Conservation (phyloP, 2,888 invertebrate genomes). For the Hyalella azteca region DNA sequence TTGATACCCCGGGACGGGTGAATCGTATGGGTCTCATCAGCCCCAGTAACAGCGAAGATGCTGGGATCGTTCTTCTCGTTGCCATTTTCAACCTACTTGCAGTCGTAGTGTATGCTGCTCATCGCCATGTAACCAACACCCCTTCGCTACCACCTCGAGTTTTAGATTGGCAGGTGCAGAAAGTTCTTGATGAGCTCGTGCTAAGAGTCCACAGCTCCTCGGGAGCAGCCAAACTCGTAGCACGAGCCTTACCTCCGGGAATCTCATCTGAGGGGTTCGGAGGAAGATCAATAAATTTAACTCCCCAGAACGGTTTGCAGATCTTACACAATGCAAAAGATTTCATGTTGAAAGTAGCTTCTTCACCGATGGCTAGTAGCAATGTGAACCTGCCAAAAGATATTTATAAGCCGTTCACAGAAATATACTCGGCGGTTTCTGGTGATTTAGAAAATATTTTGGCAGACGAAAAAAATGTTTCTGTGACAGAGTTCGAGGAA, state of each 20-base stretch:
- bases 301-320: neutral
- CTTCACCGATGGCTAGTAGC: neutral
- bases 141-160: slow-evolving; percentile 42
- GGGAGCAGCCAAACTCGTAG: slow-evolving; percentile 47
- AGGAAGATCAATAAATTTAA: neutral
- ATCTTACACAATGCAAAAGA: neutral
- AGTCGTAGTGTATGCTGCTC: slow-evolving; percentile 52
- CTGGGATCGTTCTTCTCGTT: slow-evolving; percentile 52
- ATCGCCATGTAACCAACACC: slow-evolving; percentile 39
- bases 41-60: slow-evolving; percentile 40
- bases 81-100: slow-evolving; percentile 56
- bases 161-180: slow-evolving; percentile 56
- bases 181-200: slow-evolving; percentile 57
- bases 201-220: slow-evolving; percentile 56
- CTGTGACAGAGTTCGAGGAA: neutral
- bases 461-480: neutral
- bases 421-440: neutral
- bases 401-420: slow-evolving; percentile 24
- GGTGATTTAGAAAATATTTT: neutral
- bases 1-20: neutral
- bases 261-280: neutral
- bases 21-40: neutral
- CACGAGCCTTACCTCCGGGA: slow-evolving; percentile 42
- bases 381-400: neutral
- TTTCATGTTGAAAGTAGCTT: slow-evolving; percentile 4